Percentiles rank a stretch among this genome's conserved stretches.
Conservation (phyloP, 2,113 vertebrate species). For the Megatriorchis doriae region DNA sequence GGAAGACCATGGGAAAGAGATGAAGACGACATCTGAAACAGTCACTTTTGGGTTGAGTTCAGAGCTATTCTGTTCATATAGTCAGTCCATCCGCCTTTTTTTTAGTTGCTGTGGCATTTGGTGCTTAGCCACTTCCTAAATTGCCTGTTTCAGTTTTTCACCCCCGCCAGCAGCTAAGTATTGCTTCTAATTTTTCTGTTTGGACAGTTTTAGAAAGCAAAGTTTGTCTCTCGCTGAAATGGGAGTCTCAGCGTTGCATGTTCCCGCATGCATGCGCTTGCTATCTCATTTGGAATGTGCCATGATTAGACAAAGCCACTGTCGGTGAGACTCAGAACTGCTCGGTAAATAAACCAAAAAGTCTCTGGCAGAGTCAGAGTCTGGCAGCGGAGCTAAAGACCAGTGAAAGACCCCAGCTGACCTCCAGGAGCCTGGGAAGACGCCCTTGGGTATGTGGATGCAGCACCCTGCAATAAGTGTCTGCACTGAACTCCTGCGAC, state of each 20-base stretch:
- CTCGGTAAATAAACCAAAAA: background rate
- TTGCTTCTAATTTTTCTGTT: background rate
- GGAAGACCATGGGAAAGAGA: background rate
- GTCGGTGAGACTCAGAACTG: background rate
- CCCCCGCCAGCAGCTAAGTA: background rate
- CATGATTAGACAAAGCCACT: background rate
- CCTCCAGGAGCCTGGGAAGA: background rate
- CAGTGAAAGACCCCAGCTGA: background rate
- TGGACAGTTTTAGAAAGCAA: background rate
- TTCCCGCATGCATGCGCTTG: background rate
- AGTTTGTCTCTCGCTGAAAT: background rate
- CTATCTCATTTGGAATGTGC: background rate
- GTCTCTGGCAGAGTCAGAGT: background rate
- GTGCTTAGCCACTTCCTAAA: background rate
- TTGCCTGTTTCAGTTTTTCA: background rate
- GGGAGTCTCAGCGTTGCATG: background rate
- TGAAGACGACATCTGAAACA: background rate
- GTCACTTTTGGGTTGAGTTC: background rate
- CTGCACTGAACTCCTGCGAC: fast-evolving
- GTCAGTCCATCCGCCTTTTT: background rate
- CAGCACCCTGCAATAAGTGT: background rate
- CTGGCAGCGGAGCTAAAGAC: background rate
- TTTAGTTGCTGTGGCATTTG: background rate
- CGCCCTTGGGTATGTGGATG: background rate
- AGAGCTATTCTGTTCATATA: background rate